Evolutionary conservation across 2,888 invertebrate genomes (phyloP).

Genomic region (Serrognathus titanus): DNA sequence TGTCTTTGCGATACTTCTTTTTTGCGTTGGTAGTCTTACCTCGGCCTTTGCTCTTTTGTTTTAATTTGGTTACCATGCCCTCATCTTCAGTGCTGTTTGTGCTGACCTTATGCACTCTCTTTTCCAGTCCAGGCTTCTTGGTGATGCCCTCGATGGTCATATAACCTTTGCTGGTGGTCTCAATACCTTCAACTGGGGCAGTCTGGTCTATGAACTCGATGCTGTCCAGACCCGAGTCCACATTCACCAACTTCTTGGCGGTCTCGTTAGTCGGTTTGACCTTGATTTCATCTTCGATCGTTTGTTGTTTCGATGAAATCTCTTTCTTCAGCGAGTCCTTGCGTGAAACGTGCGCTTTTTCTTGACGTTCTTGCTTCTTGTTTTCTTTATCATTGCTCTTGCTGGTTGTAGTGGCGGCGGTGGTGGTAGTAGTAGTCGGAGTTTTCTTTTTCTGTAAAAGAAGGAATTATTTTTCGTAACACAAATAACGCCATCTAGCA

Average conservation of each 20-base stretch:
- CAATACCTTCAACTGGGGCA: slow-evolving; percentile 59
- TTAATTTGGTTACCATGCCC: slow-evolving; percentile 11
- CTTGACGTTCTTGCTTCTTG: slow-evolving; percentile 13
- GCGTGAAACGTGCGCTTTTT: slow-evolving; percentile 10
- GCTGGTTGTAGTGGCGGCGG: slow-evolving; percentile 1
- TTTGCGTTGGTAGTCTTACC: slow-evolving; percentile 18
- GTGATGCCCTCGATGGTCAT: slow-evolving; percentile 52
- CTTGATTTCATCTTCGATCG: neutral
- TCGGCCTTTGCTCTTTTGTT: slow-evolving; percentile 17
- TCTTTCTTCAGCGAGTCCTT: slow-evolving; percentile 14
- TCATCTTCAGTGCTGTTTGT: slow-evolving; percentile 19
- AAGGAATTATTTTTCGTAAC: neutral
- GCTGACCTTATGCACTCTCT: slow-evolving; percentile 13
- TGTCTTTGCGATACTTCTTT: slow-evolving; percentile 22
- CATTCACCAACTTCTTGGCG: slow-evolving; percentile 35
- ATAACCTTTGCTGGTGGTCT: slow-evolving; percentile 38
- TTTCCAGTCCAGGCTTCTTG: slow-evolving; percentile 8
- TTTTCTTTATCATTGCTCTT: slow-evolving; percentile 17
- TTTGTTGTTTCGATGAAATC: slow-evolving; percentile 14
- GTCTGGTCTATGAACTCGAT: slow-evolving; percentile 68
- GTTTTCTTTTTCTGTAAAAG: slow-evolving; percentile 9
- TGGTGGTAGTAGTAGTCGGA: neutral
- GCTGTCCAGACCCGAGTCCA: slow-evolving; percentile 38
- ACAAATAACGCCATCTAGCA: neutral
- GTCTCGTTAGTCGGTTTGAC: slow-evolving; percentile 56